A percentile compares a stretch with the other conserved stretches of the same genome.
Conservation (phyloP, 2,797 vertebrate species). For the Acrossocheilus fasciatus region DNA sequence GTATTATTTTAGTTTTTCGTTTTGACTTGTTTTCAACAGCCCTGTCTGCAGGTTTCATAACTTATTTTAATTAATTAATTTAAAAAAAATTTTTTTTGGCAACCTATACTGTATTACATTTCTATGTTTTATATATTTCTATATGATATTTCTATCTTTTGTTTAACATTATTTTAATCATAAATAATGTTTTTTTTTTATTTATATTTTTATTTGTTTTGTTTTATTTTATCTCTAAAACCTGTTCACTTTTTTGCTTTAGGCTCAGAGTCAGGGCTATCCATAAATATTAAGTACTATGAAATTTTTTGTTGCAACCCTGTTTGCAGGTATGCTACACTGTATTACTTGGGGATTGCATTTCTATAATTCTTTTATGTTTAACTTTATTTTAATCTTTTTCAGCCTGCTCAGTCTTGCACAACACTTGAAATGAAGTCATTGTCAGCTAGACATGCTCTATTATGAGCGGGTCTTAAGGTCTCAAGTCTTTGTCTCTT, state of each 20-base stretch:
- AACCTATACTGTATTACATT: too few species aligned
- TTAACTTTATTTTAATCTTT: background rate
- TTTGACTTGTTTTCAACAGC: too few species aligned
- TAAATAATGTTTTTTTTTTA: too few species aligned
- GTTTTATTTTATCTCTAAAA: background rate
- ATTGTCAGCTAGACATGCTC: background rate
- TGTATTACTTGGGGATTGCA: too few species aligned
- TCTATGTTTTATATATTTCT: too few species aligned
- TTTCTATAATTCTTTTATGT: background rate
- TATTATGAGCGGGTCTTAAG: conserved; percentile 28
- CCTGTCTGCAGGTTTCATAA: too few species aligned
- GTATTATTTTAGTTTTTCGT: too few species aligned
- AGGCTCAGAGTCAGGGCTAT: background rate
- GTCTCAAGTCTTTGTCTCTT: conserved; percentile 49
- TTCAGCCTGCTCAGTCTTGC: background rate
- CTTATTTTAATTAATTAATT: too few species aligned
- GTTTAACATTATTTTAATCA: too few species aligned
- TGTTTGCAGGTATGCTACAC: background rate
- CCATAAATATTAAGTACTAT: background rate
- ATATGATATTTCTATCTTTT: too few species aligned
- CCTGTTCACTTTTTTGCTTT: background rate
- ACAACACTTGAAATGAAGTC: background rate
- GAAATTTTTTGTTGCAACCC: background rate
- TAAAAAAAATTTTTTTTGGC: too few species aligned
- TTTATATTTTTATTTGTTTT: too few species aligned